These are phyloP conservation scores for Thelaira solivaga DNA, from an alignment of 2,888 invertebrate genomes.

Conservation along the genomic window DNA sequence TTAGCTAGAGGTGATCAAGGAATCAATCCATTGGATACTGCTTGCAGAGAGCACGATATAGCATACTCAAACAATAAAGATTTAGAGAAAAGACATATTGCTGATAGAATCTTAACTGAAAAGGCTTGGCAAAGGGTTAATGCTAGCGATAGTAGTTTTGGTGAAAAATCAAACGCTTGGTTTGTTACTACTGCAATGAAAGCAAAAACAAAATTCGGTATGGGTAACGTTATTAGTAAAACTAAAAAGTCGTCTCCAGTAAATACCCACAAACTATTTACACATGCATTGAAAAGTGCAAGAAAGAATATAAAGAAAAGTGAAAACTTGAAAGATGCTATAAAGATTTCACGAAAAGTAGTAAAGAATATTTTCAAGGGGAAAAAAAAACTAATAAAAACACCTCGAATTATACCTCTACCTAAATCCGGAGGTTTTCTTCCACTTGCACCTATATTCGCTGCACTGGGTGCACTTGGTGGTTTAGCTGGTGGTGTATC, in stretches of 20 bases:
- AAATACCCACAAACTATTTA: not conserved
- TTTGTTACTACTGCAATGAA: constrained; percentile 24
- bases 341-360: not conserved
- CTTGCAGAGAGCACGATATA: constrained; percentile 63
- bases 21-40: constrained; percentile 64
- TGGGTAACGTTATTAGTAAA: constrained; percentile 17
- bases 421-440: not conserved
- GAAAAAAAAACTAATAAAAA: not conserved
- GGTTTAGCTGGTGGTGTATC: constrained; percentile 4
- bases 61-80: constrained; percentile 39
- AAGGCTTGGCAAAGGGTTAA: constrained; percentile 40
- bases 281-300: not conserved
- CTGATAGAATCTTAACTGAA: constrained; percentile 38
- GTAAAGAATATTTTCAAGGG: constrained; percentile 1
- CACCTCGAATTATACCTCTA: not conserved
- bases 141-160: constrained; percentile 4
- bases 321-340: not conserved
- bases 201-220: constrained; percentile 12
- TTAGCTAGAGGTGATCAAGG: constrained; percentile 65
- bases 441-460: not conserved
- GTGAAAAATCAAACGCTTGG: constrained; percentile 16
- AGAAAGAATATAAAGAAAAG: not conserved
- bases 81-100: constrained; percentile 13
- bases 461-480: not conserved
- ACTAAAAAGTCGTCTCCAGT: not conserved